phyloP scores from a whole-genome alignment of 2,888 invertebrate genomes.

The Pseudococcus jackbeardsleyi region DNA sequence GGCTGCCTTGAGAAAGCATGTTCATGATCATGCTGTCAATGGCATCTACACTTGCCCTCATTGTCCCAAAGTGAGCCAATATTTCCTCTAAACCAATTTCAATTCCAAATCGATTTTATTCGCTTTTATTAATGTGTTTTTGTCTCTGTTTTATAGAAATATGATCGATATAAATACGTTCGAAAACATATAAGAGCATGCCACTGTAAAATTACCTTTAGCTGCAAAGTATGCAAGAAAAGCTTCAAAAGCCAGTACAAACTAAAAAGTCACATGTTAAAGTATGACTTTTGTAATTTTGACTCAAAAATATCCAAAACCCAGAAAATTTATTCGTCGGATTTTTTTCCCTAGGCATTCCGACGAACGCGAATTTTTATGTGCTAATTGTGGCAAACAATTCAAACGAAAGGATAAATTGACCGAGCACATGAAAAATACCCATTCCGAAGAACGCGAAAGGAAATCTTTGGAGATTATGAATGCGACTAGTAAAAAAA shows the following conservation, averaged over 20 bases:
- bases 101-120: neutral
- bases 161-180: conserved; percentile 74
- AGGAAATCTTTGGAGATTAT: conserved; percentile 61
- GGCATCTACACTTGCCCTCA: conserved; percentile 79
- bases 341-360: conserved; percentile 72
- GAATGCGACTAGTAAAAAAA: conserved; percentile 63
- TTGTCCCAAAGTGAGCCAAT: conserved; percentile 74
- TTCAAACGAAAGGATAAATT: conserved; percentile 84
- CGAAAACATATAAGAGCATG: conserved; percentile 82
- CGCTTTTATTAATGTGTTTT: neutral
- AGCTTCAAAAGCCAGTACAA: conserved; percentile 81
- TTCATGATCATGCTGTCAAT: conserved; percentile 75
- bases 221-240: conserved; percentile 79
- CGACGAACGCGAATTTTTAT: conserved; percentile 79
- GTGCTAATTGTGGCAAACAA: conserved; percentile 82
- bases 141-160: conserved; percentile 61
- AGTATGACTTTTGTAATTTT: conserved; percentile 69
- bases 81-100: neutral
- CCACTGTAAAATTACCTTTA: conserved; percentile 78
- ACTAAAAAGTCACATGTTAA: conserved; percentile 79
- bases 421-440: conserved; percentile 79
- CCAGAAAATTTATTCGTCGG: neutral
- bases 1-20: conserved; percentile 77
- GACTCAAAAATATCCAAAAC: neutral
- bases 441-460: conserved; percentile 72